Evolutionary conservation across 2,888 invertebrate species (phyloP), one percentile per base, ranked within the genome.

Genomic region (Diploptera punctata): DNA sequence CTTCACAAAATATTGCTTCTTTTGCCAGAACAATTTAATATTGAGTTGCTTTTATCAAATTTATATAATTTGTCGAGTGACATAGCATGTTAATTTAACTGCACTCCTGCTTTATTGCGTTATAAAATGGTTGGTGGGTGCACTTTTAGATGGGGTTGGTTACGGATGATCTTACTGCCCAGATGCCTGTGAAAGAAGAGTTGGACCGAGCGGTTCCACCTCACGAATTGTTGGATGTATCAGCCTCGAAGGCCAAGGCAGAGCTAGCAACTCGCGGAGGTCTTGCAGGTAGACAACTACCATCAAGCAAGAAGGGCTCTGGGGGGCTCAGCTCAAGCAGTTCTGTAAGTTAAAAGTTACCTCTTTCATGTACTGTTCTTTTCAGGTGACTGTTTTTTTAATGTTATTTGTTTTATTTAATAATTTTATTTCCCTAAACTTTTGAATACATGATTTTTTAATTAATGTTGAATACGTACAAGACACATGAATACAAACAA

Each of bases 121-220:
- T 29, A 57, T 57, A 57, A 57, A 57, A 26, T 57, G 62, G 43
- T 62, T 62, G 43, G 38, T 62, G 62, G 62, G 62, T 62, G 62
- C 43, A 21, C 10, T 62, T 62, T 62, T 62, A 43, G 38, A 43
- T 62, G 65, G 65, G 44, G 44, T 26, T 65, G 44, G 65, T 65
- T 65, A 65, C 65, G 44, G 65, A 47, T 65, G 65, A 43, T 65
- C 47, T 87, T 26, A 87, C 87, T 79, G 87, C 86, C 76, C 81
- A 85, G 75, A 71, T 80, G 76, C 78, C 77, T 52, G 78, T 81
- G 74, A 79, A 82, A 77, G 82, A 94, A 79, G 95, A 95, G 83
- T 86, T 95, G 78, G 95, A 95, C 84, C 89, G 91, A 76, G 94
- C 93, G 0, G 93, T 97, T 74, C 97, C 97, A 68, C 93, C 93